Evolutionary conservation across 2,113 vertebrate genomes (phyloP).

Genomic region (Recurvirostra avosetta): DNA sequence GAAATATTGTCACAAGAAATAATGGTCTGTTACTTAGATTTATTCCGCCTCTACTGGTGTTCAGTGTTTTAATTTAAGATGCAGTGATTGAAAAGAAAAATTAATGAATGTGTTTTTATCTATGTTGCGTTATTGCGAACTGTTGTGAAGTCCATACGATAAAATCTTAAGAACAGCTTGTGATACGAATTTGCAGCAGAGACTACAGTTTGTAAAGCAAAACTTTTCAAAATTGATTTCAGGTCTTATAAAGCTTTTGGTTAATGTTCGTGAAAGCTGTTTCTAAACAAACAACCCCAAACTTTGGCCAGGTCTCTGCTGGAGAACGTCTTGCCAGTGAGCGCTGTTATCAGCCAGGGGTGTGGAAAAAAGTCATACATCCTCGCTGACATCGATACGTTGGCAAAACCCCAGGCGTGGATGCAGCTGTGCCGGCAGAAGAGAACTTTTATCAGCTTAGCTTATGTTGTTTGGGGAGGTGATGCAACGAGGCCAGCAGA

Average conservation of each 20-base stretch:
- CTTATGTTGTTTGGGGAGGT: neutral
- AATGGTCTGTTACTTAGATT: neutral
- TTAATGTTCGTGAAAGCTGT: neutral
- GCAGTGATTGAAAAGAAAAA: neutral
- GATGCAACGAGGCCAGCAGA: neutral
- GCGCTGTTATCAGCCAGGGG: constrained; percentile 9
- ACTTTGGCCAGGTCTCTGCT: constrained; percentile 8
- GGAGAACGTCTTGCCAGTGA: neutral
- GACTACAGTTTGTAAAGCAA: neutral
- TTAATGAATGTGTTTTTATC: neutral
- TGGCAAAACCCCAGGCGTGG: constrained; percentile 33
- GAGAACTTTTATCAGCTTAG: neutral
- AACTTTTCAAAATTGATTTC: neutral
- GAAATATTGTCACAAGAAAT: neutral
- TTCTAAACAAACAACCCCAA: constrained; percentile 24
- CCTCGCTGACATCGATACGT: neutral
- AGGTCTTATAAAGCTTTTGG: neutral
- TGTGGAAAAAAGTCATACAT: constrained; percentile 44
- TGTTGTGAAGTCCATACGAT: neutral
- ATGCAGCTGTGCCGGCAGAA: constrained; percentile 48
- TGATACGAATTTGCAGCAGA: neutral
- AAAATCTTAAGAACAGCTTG: neutral
- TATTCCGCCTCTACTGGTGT: neutral
- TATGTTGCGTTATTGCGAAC: neutral
- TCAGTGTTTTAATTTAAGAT: neutral